Evolutionary conservation across 2,888 invertebrate species (phyloP).

Genomic region (Fragum sueziense): DNA sequence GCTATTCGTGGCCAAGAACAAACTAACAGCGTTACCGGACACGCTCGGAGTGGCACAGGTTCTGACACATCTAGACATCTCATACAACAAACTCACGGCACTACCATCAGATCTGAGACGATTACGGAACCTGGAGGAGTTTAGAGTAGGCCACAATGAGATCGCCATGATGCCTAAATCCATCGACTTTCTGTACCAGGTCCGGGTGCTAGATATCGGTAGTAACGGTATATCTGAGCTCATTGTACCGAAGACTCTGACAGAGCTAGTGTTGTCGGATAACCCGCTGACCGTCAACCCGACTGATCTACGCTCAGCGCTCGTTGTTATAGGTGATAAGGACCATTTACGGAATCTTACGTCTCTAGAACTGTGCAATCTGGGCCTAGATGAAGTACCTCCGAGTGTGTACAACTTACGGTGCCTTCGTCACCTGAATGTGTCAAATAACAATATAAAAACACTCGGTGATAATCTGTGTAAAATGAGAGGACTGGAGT

Average conservation of each 20-base stretch:
- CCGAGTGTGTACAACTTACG: slow-evolving; percentile 75
- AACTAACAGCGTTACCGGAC: slow-evolving; percentile 71
- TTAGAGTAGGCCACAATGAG: slow-evolving; percentile 75
- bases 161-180: slow-evolving; percentile 75
- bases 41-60: slow-evolving; percentile 74
- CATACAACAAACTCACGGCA: slow-evolving; percentile 73
- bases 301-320: slow-evolving; percentile 68
- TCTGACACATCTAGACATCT: slow-evolving; percentile 73
- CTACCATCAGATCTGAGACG: slow-evolving; percentile 76
- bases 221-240: slow-evolving; percentile 76
- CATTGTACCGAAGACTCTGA: slow-evolving; percentile 76
- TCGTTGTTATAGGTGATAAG: slow-evolving; percentile 78
- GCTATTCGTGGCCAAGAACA: slow-evolving; percentile 74
- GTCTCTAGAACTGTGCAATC: slow-evolving; percentile 73
- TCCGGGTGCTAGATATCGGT: slow-evolving; percentile 74
- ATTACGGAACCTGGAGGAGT: slow-evolving; percentile 75
- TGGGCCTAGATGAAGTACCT: slow-evolving; percentile 78
- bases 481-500: slow-evolving; percentile 73
- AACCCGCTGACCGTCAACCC: slow-evolving; percentile 76
- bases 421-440: slow-evolving; percentile 73
- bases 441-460: slow-evolving; percentile 77
- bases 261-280: slow-evolving; percentile 71
- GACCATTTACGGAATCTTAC: slow-evolving; percentile 76
- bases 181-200: slow-evolving; percentile 76
- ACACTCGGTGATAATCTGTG: slow-evolving; percentile 72